phyloP scores from a whole-genome alignment of 2,113 vertebrate genomes.

The Pterocles orientalis region DNA sequence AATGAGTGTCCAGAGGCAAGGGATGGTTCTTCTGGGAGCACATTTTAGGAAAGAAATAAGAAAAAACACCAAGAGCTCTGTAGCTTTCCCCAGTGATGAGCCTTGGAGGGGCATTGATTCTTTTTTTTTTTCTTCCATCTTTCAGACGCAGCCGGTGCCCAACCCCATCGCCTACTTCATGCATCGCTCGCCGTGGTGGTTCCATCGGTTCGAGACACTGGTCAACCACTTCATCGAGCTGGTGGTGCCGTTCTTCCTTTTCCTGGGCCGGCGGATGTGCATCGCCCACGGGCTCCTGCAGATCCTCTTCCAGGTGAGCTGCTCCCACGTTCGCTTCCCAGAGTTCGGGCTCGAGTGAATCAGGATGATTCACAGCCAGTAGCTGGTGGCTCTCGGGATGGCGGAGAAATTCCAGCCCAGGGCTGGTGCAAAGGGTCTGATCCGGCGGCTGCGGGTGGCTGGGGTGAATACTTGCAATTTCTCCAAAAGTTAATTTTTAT shows the following conservation, averaged over 20 bases:
- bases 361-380: neutral
- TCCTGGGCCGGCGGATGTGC: slow-evolving; percentile 87
- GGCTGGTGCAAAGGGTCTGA: neutral
- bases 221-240: slow-evolving; percentile 93
- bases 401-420: neutral
- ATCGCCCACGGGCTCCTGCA: slow-evolving; percentile 82
- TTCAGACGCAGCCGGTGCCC: slow-evolving; percentile 94
- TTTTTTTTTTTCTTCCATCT: fast-evolving
- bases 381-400: neutral
- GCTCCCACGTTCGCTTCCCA: fast-evolving
- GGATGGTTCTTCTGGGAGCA: neutral
- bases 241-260: slow-evolving; percentile 85
- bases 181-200: slow-evolving; percentile 88
- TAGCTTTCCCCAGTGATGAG: fast-evolving
- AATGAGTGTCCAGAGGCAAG: neutral
- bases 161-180: slow-evolving; percentile 91
- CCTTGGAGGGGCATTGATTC: neutral
- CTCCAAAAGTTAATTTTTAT: neutral
- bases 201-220: slow-evolving; percentile 86
- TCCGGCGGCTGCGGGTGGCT: fast-evolving
- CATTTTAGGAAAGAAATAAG: neutral
- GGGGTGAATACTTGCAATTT: neutral
- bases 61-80: neutral
- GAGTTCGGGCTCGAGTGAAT: neutral
- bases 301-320: slow-evolving; percentile 91